Percentiles rank a stretch among this genome's conserved stretches.
phyloP scores from a whole-genome alignment of 2,797 vertebrate species.

The Aulostomus chinensis region DNA sequence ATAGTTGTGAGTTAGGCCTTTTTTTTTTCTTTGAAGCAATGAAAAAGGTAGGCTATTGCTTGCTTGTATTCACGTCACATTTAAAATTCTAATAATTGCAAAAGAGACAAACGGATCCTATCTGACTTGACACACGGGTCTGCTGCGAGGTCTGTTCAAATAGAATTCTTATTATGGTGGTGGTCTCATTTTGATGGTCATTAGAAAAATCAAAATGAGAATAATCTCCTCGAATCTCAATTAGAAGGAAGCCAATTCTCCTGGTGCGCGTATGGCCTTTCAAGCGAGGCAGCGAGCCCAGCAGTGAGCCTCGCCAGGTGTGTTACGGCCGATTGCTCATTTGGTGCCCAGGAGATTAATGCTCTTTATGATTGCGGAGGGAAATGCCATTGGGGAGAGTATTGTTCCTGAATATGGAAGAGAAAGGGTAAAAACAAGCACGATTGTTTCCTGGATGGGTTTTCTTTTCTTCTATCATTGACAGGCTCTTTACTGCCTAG shows the following conservation, averaged over 20 bases:
- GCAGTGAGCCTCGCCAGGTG: slow-evolving; percentile 46
- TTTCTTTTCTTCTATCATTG: too few species aligned
- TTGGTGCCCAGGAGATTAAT: slow-evolving; percentile 53
- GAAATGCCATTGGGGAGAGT: slow-evolving; percentile 42
- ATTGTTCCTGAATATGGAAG: slow-evolving; percentile 32
- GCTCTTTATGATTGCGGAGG: slow-evolving; percentile 48
- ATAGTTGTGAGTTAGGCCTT: not conserved
- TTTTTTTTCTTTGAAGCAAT: not conserved
- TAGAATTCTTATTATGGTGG: slow-evolving; percentile 60
- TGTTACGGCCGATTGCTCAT: slow-evolving; percentile 57
- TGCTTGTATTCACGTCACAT: slow-evolving; percentile 29
- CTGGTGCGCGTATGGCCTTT: slow-evolving; percentile 60
- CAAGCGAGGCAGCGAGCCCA: too few species aligned
- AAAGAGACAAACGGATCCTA: slow-evolving; percentile 18
- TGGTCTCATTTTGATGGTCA: slow-evolving; percentile 74
- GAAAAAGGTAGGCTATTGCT: too few species aligned
- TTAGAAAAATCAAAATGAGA: slow-evolving; percentile 78
- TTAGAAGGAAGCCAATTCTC: slow-evolving; percentile 69
- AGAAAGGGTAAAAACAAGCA: slow-evolving; percentile 35
- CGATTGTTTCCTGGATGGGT: too few species aligned
- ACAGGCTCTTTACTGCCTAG: too few species aligned
- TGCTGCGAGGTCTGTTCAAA: slow-evolving; percentile 59
- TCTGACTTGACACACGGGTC: slow-evolving; percentile 50
- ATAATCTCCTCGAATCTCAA: slow-evolving; percentile 77
- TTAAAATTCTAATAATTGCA: slow-evolving; percentile 53